Evolutionary conservation across 2,797 vertebrate genomes (phyloP), one percentile per base, ranked within the genome.

Genomic region (Hemitrygon akajei): DNA sequence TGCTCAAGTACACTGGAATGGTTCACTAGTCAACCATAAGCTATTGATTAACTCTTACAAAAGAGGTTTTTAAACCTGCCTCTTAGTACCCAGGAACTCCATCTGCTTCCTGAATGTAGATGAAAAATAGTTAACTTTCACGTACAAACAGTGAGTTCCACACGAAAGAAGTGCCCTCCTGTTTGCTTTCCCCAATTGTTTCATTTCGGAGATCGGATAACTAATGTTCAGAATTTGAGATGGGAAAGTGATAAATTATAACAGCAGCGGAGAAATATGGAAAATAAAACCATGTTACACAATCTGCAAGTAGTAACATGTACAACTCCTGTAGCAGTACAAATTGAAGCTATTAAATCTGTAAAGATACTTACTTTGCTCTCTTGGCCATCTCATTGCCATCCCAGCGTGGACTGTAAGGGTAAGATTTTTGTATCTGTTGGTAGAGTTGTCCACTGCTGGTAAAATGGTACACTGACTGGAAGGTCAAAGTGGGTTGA

Each of bases 301-400:
- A n/a, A 63, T 16, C 60, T 34, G 27, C 18, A 66, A 89, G 14
- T 66, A 63, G 63, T 18, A 86, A 58, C 86, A 89, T 3, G n/a
- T 2, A 16, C 34, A 7, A 86, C 69, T 37, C n/a, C 60, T 37
- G 37, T 69, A 34, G 86, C 16, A 37, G 20, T 20, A 34, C 34
- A 22, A 69, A 69, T 9, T 7, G 69, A 69, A 89, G 58, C 56
- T 11, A 94, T 93, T 47, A 93, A 95, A 84, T 27, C 89, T 94
- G 0, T 81, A 94, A 94, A 94, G 58, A 63, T 25, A 96, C 99
- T 98, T 97, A 99, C 99, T 99, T 99, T 94, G 99, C 99, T 97
- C 99, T 98, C 97, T 99, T 99, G 95, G 99, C 99, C 99, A 99
- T 99, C 96, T 99, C 98, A 86, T 99, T 99, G 95, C 99, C 99